Percentiles rank a stretch among this genome's conserved stretches.
Conservation (phyloP, 2,797 vertebrate genomes). For the Etheostoma perlongum region DNA sequence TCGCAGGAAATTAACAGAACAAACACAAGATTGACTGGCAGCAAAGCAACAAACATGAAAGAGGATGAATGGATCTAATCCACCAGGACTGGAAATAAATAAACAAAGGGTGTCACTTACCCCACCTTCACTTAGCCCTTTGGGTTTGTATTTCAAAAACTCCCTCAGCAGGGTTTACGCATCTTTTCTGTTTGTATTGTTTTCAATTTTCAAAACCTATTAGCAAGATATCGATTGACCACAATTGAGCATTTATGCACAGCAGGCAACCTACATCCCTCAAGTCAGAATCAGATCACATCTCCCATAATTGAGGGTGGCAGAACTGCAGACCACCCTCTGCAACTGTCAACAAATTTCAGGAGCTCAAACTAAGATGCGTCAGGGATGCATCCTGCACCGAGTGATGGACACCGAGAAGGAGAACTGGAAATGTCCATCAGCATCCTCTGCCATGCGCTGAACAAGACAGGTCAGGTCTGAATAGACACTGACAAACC, state of each 20-base stretch:
- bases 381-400: conserved; percentile 72
- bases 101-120: conserved; percentile 67
- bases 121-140: conserved; percentile 77
- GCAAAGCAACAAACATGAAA: conserved; percentile 78
- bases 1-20: conserved; percentile 78
- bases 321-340: conserved; percentile 87
- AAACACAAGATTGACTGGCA: conserved; percentile 80
- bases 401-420: conserved; percentile 84
- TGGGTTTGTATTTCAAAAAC: conserved; percentile 71
- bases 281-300: conserved; percentile 79
- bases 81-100: conserved; percentile 67
- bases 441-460: conserved; percentile 80
- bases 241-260: conserved; percentile 85
- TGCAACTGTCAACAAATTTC: conserved; percentile 88
- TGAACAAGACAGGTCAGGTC: conserved; percentile 84
- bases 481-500: conserved; percentile 87
- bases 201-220: conserved; percentile 86
- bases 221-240: conserved; percentile 83
- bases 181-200: conserved; percentile 80
- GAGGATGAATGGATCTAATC: conserved; percentile 74
- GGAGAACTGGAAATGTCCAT: conserved; percentile 86
- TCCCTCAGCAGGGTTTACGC: conserved; percentile 71
- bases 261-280: conserved; percentile 83
- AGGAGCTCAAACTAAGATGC: conserved; percentile 80
- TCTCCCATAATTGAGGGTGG: conserved; percentile 82